Base-by-base conservation (phyloP, 2,113 vertebrate genomes). In the Condylura cristata region DNA sequence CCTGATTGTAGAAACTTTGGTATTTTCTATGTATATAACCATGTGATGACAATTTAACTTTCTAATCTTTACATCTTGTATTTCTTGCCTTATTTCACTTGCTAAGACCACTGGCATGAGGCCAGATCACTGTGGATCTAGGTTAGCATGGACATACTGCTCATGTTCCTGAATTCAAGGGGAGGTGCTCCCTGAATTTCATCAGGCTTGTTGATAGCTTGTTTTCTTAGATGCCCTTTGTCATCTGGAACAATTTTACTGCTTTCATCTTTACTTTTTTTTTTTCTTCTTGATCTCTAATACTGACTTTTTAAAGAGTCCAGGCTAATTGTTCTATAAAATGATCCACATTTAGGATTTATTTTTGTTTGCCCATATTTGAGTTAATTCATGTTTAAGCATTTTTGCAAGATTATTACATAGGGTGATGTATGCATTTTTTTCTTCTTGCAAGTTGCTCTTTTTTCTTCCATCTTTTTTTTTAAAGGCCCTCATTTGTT, bases 241-340 rank as follows among this genome's bases (percentile, higher is more conserved):
- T 71, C 30, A 86, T 80, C 12, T 81, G 51, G 34, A 72, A 72
- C 20, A 66, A 20, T 92, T 78, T 53, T 68, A 68, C 22, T 83
- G 34, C 32, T 34, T 1, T 34, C 41, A 37, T 41, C 37, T 2
- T 41, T 44, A 44, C n/a, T 60, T 70, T 79, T 75, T 60, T 53
- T 53, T 44, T 48, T 51, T 51, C 14, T 51, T 51, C 20, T 70
- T 65, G 18, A 6, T 56, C 34, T 83, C 70, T 87, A 20, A 63
- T 37, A n/a, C 13, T 79, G 56, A 37, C 32, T 84, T 95, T 83
- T 84, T 79, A 71, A 61, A 89, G 78, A 53, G 48, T 83, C 30
- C 14, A 84, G 61, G 78, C 32, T 37, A 78, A 32, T 75, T 90
- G 14, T 82, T 87, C 87, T 91, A 14, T 88, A 51, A 53, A 37